Evolutionary conservation across 35 echinoderm and acorn worm species (phyloP).

Genomic region (Strongylocentrotus purpuratus): DNA sequence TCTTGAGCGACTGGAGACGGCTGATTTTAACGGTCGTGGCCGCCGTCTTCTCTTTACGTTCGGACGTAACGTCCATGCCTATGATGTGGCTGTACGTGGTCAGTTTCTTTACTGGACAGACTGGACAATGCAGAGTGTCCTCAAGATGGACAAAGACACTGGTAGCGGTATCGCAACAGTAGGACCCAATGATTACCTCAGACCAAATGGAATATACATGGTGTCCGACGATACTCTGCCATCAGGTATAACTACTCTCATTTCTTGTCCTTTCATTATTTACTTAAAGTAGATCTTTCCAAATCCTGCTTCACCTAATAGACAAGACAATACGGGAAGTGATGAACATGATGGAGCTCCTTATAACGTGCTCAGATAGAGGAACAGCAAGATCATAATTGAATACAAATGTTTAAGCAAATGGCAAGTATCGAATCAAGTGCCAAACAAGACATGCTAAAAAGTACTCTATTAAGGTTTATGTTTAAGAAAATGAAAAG

Average conservation of each 20-base stretch:
- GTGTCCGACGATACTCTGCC: background rate
- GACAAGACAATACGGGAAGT: no score
- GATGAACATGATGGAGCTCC: no score
- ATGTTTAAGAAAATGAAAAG: no score
- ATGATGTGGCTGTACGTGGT: constrained; percentile 51
- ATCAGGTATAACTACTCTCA: background rate
- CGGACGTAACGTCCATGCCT: constrained; percentile 28
- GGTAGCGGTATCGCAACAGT: constrained; percentile 19
- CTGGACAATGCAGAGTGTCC: constrained; percentile 23
- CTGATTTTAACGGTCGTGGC: constrained; percentile 42
- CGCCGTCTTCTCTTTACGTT: constrained; percentile 39
- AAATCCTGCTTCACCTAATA: background rate
- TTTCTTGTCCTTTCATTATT: background rate
- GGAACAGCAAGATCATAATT: no score
- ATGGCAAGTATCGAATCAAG: no score
- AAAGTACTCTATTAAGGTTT: no score
- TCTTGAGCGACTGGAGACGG: constrained; percentile 50
- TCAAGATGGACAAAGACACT: constrained; percentile 39
- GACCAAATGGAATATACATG: constrained; percentile 50
- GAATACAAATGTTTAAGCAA: no score
- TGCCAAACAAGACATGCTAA: no score
- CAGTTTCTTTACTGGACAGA: constrained; percentile 71
- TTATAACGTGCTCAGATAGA: no score
- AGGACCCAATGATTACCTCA: constrained; percentile 19
- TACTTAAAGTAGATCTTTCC: background rate